These are phyloP conservation scores for Agrochola lychnidis DNA, from an alignment of 2,888 invertebrate genomes.

Conservation along the genomic window DNA sequence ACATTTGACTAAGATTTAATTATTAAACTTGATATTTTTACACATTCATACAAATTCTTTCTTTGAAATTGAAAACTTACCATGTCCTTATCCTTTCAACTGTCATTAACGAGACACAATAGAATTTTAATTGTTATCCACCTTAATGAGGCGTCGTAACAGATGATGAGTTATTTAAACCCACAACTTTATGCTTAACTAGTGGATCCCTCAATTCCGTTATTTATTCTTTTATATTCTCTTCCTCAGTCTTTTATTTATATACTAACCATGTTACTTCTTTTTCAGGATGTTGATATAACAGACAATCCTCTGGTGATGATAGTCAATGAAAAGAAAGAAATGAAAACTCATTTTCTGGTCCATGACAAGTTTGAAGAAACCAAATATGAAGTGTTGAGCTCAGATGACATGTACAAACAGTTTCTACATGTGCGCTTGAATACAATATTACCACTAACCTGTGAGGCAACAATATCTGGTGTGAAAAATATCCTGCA, in stretches of 20 bases:
- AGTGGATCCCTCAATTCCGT: background rate
- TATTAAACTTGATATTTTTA: background rate
- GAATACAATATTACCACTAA: conserved; percentile 92
- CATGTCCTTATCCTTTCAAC: too few relatives aligned
- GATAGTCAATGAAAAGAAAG: conserved; percentile 87
- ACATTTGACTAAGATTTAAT: background rate
- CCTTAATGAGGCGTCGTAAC: too few relatives aligned
- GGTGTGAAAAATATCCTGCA: conserved; percentile 92
- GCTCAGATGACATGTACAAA: conserved; percentile 91
- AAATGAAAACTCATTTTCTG: conserved; percentile 92
- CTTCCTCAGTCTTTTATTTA: background rate
- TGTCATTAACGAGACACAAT: too few relatives aligned
- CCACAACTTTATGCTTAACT: background rate
- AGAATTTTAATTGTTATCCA: too few relatives aligned
- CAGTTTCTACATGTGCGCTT: conserved; percentile 93
- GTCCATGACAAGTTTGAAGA: conserved; percentile 93
- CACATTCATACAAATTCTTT: too few relatives aligned
- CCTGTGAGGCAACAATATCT: conserved; percentile 91
- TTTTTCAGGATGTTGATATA: conserved; percentile 92
- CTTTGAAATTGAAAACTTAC: background rate
- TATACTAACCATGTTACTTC: background rate
- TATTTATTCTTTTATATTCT: background rate
- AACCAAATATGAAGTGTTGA: conserved; percentile 92
- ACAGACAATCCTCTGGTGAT: conserved; percentile 95
- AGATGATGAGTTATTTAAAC: too few relatives aligned